Evolutionary conservation across 2,113 vertebrate genomes (phyloP).

Genomic region (Mormyrus lacerda): DNA sequence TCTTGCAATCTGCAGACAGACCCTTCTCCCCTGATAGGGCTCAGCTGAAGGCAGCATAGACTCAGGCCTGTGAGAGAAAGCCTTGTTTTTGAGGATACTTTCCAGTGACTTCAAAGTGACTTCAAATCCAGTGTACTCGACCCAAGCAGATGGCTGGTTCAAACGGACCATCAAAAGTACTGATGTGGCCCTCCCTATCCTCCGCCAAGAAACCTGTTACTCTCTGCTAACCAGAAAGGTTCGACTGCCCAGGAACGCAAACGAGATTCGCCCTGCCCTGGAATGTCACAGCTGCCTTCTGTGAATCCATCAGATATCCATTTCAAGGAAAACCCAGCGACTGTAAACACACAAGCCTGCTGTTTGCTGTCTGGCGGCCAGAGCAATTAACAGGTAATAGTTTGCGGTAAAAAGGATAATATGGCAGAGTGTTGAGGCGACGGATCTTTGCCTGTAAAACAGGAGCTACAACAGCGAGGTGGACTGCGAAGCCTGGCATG

Average conservation of each 20-base stretch:
- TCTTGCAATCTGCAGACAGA: background rate
- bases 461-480: background rate
- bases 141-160: background rate
- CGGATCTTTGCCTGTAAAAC: background rate
- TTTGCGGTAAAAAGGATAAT: background rate
- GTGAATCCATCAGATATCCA: background rate
- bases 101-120: background rate
- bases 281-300: background rate
- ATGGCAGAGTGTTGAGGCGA: background rate
- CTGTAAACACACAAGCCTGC: background rate
- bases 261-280: background rate
- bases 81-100: background rate
- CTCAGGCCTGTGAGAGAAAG: background rate
- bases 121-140: background rate
- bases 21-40: background rate
- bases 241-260: background rate
- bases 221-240: background rate
- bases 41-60: background rate
- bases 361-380: background rate
- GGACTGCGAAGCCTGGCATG: background rate
- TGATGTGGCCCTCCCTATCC: background rate
- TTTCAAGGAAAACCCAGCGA: background rate
- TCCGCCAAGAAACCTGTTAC: background rate
- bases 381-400: background rate
- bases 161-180: background rate